A percentile compares a stretch with the other conserved stretches of the same genome.
Conservation (phyloP, 2,797 vertebrate genomes). For the Myotis planiceps region DNA sequence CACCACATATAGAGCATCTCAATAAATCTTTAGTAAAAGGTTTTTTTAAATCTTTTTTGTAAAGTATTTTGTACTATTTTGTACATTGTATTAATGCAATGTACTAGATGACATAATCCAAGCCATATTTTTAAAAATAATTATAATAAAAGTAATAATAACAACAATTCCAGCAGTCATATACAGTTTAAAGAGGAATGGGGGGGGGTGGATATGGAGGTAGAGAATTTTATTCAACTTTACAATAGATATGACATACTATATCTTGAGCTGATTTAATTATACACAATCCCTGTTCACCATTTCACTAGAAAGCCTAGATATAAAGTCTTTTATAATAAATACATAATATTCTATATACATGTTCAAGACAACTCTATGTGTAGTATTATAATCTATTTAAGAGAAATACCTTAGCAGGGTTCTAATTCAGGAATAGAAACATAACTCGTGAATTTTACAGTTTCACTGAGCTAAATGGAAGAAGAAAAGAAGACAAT, state of each 20-base stretch:
- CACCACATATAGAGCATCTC: not conserved
- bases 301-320: not conserved
- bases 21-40: not conserved
- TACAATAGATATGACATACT: not conserved
- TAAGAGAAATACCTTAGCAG: not conserved
- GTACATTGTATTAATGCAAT: not conserved
- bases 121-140: not conserved
- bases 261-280: not conserved
- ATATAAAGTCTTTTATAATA: not conserved
- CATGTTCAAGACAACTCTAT: not conserved
- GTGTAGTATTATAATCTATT: not conserved
- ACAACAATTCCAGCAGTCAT: not conserved
- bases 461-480: not conserved
- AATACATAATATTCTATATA: not conserved
- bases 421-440: not conserved
- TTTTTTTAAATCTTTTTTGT: not conserved
- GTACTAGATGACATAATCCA: not conserved
- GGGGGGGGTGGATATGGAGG: not conserved
- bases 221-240: not conserved
- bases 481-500: not conserved
- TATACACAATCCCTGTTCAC: not conserved
- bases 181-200: not conserved
- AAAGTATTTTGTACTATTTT: not conserved
- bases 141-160: not conserved
- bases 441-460: not conserved